Evolutionary conservation across 2,888 invertebrate genomes (phyloP).

Genomic region (Eristalis arbustorum): DNA sequence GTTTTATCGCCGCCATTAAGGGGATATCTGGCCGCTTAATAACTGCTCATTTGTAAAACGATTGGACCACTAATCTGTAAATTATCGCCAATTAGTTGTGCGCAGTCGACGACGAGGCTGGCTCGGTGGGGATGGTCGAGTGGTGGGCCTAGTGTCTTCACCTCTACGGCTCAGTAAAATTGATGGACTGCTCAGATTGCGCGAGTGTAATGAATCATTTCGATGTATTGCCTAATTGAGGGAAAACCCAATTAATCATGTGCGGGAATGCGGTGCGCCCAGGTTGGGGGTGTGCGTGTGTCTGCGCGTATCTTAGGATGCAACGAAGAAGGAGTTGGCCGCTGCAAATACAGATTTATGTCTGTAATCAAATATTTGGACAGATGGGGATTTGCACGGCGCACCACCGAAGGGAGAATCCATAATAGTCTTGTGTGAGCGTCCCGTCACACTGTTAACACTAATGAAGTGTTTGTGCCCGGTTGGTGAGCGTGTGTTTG

Average conservation of each 20-base stretch:
- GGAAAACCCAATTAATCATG: conserved; percentile 64
- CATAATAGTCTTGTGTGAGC: conserved; percentile 38
- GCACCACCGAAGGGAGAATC: conserved; percentile 1
- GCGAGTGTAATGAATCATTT: conserved; percentile 63
- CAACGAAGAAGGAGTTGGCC: conserved; percentile 9
- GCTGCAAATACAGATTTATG: conserved; percentile 62
- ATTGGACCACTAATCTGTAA: conserved; percentile 69
- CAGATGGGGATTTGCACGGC: conserved; percentile 56
- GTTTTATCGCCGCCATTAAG: conserved; percentile 53
- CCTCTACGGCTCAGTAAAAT: conserved; percentile 48
- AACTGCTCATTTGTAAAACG: conserved; percentile 65
- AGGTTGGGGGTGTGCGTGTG: not conserved
- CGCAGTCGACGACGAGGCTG: not conserved
- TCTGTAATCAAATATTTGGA: conserved; percentile 69
- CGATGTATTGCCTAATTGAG: conserved; percentile 66
- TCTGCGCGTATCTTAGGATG: conserved; percentile 8
- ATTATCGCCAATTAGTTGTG: conserved; percentile 67
- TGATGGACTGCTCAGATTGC: conserved; percentile 60
- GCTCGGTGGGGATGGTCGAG: no score
- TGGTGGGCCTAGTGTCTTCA: conserved; percentile 33
- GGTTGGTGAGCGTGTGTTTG: conserved; percentile 6
- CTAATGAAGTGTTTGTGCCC: conserved; percentile 67
- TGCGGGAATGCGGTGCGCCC: not conserved
- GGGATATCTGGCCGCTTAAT: conserved; percentile 60
- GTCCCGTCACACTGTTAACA: conserved; percentile 44